Evolutionary conservation across 2,113 vertebrate genomes (phyloP), one percentile per base, ranked within the genome.

Genomic region (Podarcis muralis): DNA sequence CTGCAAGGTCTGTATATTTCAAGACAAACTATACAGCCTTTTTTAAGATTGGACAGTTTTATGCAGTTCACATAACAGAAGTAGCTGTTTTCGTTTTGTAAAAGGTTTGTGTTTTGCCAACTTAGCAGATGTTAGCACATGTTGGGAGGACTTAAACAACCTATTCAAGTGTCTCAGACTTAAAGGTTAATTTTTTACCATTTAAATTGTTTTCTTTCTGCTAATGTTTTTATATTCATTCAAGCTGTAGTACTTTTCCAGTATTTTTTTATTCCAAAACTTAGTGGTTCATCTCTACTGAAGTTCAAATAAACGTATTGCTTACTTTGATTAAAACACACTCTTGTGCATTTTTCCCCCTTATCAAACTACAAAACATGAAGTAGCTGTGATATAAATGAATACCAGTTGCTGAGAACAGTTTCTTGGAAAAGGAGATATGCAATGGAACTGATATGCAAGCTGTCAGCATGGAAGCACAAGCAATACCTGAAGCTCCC

Each of bases 241-340:
- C 98, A 96, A 91, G 90, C 94, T 98, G 97, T 98, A 97, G 93
- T 98, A 97, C 96, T 96, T 97, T 96, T 97, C 95, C 97, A 98
- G 95, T 97, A 98, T 97, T 98, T 98, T 98, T 98, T 98, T 99
- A 98, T 98, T 98, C 98, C 97, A 97, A 98, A 97, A 98, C 97
- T 27, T 98, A 98, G 97, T 95, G 97, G 96, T 97, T 97, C 97
- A 97, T 98, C 98, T 98, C 98, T 98, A 98, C 98, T 98, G 98
- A 98, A 98, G 96, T 98, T 98, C 98, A 98, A 98, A 99, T 99
- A 98, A 98, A 99, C 97, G 98, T 97, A 97, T 95, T 97, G 97
- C 95, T 96, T 96, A 96, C 93, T 96, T 97, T 97, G 96, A 90
- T 97, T 96, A 97, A 96, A 96, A 95, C 86, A 18, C 86, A 94